Evolutionary conservation across 2,888 invertebrate species (phyloP).

Genomic region (Galeruca laticollis): DNA sequence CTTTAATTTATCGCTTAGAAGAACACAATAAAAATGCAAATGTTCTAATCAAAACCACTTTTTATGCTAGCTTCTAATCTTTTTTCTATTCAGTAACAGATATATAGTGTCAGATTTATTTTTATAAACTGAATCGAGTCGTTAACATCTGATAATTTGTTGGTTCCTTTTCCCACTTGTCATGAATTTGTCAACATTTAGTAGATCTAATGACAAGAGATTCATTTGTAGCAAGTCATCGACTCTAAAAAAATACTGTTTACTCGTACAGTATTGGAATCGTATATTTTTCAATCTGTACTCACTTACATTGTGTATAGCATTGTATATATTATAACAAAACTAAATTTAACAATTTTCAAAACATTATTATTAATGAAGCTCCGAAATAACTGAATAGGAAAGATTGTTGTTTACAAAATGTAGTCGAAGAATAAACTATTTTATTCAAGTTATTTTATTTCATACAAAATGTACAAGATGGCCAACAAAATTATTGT

Average conservation of each 20-base stretch:
- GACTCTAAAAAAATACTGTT: background rate
- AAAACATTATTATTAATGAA: no score
- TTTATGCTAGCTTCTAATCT: background rate
- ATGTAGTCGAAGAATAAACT: no score
- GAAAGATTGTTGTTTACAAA: no score
- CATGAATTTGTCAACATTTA: slow-evolving; percentile 1
- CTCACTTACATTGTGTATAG: no score
- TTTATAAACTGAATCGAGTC: background rate
- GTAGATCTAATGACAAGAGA: background rate
- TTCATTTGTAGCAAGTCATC: background rate
- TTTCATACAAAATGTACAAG: no score
- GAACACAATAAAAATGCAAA: background rate
- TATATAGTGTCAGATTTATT: background rate
- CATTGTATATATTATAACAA: no score
- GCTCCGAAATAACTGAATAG: no score
- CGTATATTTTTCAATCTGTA: no score
- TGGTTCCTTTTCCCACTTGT: background rate
- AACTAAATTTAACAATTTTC: no score
- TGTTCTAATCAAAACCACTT: background rate
- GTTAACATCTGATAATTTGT: background rate
- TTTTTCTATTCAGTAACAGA: background rate
- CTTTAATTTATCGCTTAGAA: background rate
- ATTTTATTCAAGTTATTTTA: no score
- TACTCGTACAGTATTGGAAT: no score
- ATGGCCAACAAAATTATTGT: no score